A percentile compares a stretch with the other conserved stretches of the same genome.
Conservation (phyloP, 2,113 vertebrate genomes). For the Ia io region DNA sequence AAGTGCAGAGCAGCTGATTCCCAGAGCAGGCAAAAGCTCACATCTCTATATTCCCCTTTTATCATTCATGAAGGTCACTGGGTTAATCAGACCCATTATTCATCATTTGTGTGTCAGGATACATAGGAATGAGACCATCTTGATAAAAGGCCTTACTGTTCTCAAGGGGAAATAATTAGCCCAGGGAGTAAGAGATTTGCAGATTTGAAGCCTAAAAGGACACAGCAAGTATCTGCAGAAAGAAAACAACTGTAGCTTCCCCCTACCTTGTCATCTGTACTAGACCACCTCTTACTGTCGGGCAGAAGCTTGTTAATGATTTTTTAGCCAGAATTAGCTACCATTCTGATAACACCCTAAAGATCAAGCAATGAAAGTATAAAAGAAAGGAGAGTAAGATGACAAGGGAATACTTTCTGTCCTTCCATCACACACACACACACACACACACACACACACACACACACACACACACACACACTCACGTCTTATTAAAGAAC, state of each 20-base stretch:
- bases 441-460: background rate
- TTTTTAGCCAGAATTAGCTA: background rate
- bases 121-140: background rate
- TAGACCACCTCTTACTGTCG: background rate
- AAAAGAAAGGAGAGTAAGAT: background rate
- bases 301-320: background rate
- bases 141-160: conserved; percentile 56
- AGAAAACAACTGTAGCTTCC: background rate
- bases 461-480: background rate
- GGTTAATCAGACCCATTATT: conserved; percentile 47
- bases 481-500: background rate
- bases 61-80: conserved; percentile 48
- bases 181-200: background rate
- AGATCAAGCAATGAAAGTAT: background rate
- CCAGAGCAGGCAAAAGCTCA: background rate
- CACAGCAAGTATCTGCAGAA: background rate
- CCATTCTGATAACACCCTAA: background rate
- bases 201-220: background rate
- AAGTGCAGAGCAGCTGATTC: background rate
- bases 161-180: conserved; percentile 57
- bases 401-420: conserved; percentile 3
- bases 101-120: conserved; percentile 15
- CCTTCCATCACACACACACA: background rate
- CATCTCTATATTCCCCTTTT: conserved; percentile 26
- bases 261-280: background rate